Conservation (phyloP, 1,140 invertebrate genomes). For the Drosophila punjabiensis region DNA sequence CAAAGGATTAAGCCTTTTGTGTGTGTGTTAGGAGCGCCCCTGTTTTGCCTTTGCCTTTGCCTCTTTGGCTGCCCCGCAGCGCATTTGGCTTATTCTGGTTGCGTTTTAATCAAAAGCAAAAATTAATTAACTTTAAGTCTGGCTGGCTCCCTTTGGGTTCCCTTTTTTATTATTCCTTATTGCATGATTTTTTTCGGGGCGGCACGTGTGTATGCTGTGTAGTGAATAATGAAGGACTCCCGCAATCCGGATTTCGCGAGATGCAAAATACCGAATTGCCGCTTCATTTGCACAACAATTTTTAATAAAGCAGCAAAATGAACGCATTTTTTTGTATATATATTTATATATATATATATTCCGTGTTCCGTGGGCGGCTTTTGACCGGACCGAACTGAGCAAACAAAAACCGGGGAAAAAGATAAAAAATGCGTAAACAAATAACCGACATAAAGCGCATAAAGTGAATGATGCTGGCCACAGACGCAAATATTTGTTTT, state of each 20-base stretch:
- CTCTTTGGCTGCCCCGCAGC: slow-evolving; percentile 6
- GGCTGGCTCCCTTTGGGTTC: slow-evolving; percentile 3
- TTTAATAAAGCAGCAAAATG: slow-evolving; percentile 68
- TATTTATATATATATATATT: neutral
- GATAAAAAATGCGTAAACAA: slow-evolving; percentile 47
- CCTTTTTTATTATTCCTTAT: slow-evolving; percentile 13
- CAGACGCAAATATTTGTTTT: slow-evolving; percentile 78
- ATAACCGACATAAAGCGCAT: slow-evolving; percentile 46
- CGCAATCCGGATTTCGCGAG: slow-evolving; percentile 10
- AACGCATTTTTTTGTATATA: slow-evolving; percentile 18
- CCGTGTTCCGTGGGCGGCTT: neutral
- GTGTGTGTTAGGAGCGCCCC: slow-evolving; percentile 7
- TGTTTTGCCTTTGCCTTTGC: slow-evolving; percentile 12
- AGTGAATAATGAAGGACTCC: slow-evolving; percentile 36
- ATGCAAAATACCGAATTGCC: slow-evolving; percentile 67
- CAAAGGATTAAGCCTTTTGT: slow-evolving; percentile 50
- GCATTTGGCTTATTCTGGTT: slow-evolving; percentile 37
- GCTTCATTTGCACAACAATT: slow-evolving; percentile 76
- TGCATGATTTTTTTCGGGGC: slow-evolving; percentile 15
- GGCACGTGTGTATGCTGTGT: slow-evolving; percentile 14
- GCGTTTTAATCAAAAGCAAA: slow-evolving; percentile 70
- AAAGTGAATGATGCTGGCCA: slow-evolving; percentile 56
- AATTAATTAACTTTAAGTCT: slow-evolving; percentile 73
- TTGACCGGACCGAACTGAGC: slow-evolving; percentile 5
- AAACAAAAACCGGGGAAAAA: slow-evolving; percentile 28